Conservation (phyloP, 2,113 vertebrate species). For the Saiga tatarica region DNA sequence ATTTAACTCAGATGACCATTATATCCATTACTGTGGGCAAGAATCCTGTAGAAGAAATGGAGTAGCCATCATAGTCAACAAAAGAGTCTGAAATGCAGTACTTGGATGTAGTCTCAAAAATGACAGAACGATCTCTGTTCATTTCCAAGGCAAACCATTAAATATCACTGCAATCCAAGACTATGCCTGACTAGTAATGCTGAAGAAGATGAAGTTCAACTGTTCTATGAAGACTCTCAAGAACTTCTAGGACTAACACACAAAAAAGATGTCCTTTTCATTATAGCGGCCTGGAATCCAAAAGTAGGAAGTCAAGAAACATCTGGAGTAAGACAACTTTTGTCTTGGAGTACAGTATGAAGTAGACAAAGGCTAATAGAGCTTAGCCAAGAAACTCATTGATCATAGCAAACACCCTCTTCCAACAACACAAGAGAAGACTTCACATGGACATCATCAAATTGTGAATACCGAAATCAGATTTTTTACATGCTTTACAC, state of each 20-base stretch:
- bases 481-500: neutral
- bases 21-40: neutral
- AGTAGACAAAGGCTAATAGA: neutral
- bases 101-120: neutral
- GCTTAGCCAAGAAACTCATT: neutral
- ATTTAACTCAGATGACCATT: neutral
- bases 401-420: neutral
- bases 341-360: neutral
- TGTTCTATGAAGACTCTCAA: neutral
- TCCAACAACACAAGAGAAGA: neutral
- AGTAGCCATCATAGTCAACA: neutral
- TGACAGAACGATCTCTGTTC: neutral
- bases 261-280: neutral
- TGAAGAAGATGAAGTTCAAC: neutral
- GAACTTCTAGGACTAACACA: neutral
- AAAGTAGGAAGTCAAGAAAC: neutral
- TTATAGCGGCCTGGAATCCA: neutral
- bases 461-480: neutral
- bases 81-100: no score
- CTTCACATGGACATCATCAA: neutral
- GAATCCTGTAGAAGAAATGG: neutral
- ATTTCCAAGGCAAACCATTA: neutral
- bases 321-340: neutral
- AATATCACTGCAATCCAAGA: neutral
- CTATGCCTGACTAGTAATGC: neutral